Conservation (phyloP, 2,797 vertebrate species). For the Enteromius thamalakanensis region DNA sequence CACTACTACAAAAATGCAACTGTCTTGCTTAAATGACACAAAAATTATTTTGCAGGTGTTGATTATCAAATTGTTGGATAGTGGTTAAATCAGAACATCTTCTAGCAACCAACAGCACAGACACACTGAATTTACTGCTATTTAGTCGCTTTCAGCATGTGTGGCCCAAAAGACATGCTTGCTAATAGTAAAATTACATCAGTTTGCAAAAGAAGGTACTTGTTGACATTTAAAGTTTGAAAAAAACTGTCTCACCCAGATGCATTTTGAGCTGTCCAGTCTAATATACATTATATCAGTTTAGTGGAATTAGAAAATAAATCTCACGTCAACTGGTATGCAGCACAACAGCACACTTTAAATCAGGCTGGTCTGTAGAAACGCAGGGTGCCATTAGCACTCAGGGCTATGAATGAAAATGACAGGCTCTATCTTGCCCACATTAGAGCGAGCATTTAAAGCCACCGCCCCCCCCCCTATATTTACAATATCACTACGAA, state of each 20-base stretch:
- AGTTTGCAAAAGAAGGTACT: conserved; percentile 10
- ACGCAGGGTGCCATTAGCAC: conserved; percentile 13
- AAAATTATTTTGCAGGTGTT: no score
- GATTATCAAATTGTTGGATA: neutral
- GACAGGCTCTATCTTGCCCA: conserved; percentile 47
- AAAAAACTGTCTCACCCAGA: neutral
- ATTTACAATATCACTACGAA: conserved; percentile 35
- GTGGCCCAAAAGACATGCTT: neutral
- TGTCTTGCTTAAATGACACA: no score
- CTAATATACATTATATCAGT: conserved; percentile 39
- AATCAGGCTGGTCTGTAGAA: conserved; percentile 45
- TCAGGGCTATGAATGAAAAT: conserved; percentile 50
- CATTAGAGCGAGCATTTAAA: conserved; percentile 40
- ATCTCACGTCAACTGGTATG: neutral
- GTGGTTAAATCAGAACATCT: neutral
- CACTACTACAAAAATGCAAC: no score
- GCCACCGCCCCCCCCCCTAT: conserved; percentile 1
- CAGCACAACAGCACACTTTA: conserved; percentile 30
- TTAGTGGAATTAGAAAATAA: conserved; percentile 25
- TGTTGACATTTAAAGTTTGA: conserved; percentile 24
- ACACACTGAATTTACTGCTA: neutral
- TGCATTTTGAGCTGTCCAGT: conserved; percentile 55
- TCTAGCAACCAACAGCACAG: conserved; percentile 1
- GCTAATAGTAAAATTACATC: conserved; percentile 10
- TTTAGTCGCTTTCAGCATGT: conserved; percentile 2